Base-by-base conservation (phyloP, 2,113 vertebrate species). In the Sitta europaea region DNA sequence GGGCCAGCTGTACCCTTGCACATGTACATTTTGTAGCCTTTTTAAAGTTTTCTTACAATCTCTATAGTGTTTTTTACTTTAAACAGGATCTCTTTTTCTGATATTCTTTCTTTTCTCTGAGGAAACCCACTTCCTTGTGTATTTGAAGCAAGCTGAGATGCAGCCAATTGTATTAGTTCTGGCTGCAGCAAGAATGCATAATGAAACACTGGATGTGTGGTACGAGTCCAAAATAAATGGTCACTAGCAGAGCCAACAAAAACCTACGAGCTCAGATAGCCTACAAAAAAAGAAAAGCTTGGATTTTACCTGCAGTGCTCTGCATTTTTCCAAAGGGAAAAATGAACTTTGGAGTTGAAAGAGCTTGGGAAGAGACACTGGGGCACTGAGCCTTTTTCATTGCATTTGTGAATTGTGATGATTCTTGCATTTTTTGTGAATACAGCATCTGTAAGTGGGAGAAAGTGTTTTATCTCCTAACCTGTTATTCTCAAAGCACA, bases 191-290 rank as follows among this genome's bases (percentile, higher is more conserved):
- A 96, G 94, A 94, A 77, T 74, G 82, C 47, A 16, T 88, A 66
- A 93, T 86, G 92, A 95, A 96, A 92, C 36, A 27, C 51, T 92
- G 92, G 67, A 71, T 92, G 59, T 86, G 88, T 90, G 85, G 71
- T 94, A 51, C 13, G 62, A 94, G 63, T 91, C 88, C 96, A 95
- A 96, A 95, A 86, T 92, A 96, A 96, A 94, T 92, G 92, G 88
- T 88, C 94, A 86, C 54, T 93, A 88, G 81, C 82, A 77, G 67
- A 95, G 74, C 85, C 92, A 94, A 92, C 81, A 93, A 80, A 96
- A 96, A 55, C 63, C 67, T 71, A 40, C 28, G 0, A 90, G 74
- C 33, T 40, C 63, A 93, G 70, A 40, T 40, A 40, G 38, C 29
- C 65, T 78, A 35, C 1, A 4, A 67, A 58, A 85, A 73, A 35